Conservation (phyloP, 1,140 invertebrate species). For the Chlorops oryzae region DNA sequence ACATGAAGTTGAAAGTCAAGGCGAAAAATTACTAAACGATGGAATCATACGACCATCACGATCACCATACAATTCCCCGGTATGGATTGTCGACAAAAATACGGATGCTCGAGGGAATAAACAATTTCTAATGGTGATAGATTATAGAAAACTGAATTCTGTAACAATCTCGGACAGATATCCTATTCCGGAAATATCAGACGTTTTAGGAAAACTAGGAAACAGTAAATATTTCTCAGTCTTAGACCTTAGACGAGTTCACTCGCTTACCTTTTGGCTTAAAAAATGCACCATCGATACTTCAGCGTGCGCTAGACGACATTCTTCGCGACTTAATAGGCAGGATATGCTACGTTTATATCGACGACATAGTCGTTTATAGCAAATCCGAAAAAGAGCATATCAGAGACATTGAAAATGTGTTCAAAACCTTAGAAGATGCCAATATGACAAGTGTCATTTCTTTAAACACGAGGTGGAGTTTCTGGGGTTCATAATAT, state of each 20-base stretch:
- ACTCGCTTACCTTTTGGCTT: conserved; percentile 43
- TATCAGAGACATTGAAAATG: no score
- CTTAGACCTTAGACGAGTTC: conserved; percentile 47
- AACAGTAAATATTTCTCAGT: conserved; percentile 44
- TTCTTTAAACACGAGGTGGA: conserved; percentile 34
- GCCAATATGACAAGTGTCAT: conserved; percentile 47
- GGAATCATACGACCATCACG: conserved; percentile 19
- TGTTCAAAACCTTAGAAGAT: conserved; percentile 24
- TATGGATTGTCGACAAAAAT: conserved; percentile 19
- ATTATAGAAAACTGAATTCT: conserved; percentile 38
- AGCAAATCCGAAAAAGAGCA: no score
- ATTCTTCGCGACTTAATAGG: conserved; percentile 13
- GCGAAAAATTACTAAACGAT: conserved; percentile 17
- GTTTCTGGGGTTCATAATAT: conserved; percentile 14
- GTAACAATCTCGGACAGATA: conserved; percentile 46
- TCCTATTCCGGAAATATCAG: conserved; percentile 51
- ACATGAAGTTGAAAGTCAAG: conserved; percentile 15
- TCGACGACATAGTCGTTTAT: no score
- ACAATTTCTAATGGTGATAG: conserved; percentile 38
- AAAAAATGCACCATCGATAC: conserved; percentile 45
- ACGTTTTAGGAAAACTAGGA: conserved; percentile 47
- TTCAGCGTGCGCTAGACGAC: conserved; percentile 48
- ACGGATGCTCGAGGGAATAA: conserved; percentile 21
- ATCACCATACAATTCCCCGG: conserved; percentile 21
- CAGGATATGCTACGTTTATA: no score